Conservation (phyloP, 2,888 invertebrate genomes). For the Anthophora plumipes region DNA sequence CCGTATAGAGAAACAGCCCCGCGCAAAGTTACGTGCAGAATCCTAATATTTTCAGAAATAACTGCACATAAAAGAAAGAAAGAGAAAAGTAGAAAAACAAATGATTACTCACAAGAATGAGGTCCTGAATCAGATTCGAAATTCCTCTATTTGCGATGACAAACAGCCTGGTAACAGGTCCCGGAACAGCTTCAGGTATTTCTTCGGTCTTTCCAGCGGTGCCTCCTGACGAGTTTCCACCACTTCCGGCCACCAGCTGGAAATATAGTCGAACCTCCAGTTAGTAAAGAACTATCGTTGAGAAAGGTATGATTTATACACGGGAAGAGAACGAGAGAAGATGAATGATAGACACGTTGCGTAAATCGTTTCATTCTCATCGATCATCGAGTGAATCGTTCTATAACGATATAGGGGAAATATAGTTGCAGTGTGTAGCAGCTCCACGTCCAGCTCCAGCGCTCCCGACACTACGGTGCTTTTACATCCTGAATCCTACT, state of each 20-base stretch:
- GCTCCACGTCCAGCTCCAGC: constrained; percentile 84
- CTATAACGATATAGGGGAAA: constrained; percentile 59
- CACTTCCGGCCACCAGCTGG: constrained; percentile 93
- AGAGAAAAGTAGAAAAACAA: too few relatives aligned
- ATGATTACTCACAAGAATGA: constrained; percentile 89
- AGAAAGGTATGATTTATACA: neutral
- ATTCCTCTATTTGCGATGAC: constrained; percentile 95
- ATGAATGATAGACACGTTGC: constrained; percentile 38
- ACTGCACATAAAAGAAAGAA: too few relatives aligned
- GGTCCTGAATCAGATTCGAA: constrained; percentile 94
- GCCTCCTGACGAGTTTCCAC: constrained; percentile 85
- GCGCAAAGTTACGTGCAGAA: too few relatives aligned
- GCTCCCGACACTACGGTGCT: constrained; percentile 84
- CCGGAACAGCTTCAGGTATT: constrained; percentile 92
- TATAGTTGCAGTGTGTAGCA: constrained; percentile 76
- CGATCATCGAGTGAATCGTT: constrained; percentile 60
- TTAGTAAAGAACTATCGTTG: constrained; percentile 18
- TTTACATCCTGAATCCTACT: constrained; percentile 73
- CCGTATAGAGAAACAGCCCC: too few relatives aligned
- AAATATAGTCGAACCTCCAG: constrained; percentile 62
- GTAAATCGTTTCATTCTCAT: constrained; percentile 32
- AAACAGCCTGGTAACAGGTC: constrained; percentile 93
- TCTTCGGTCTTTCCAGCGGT: constrained; percentile 68
- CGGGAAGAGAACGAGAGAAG: constrained; percentile 40
- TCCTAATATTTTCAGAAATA: too few relatives aligned